Conservation (phyloP, 1,140 invertebrate genomes). For the Chymomyza costata region DNA sequence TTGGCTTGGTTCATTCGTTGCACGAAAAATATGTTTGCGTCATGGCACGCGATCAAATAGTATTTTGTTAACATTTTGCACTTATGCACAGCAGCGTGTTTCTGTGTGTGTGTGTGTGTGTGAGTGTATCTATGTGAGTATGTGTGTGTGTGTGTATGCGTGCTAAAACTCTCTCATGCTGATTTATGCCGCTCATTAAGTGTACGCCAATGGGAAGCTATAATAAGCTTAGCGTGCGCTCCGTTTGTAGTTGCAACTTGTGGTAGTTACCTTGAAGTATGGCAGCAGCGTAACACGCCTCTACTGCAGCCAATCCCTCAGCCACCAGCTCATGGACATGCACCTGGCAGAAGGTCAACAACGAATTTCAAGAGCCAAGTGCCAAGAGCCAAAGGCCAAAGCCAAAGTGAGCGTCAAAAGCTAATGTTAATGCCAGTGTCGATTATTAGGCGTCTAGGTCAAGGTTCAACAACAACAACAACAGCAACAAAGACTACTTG, state of each 20-base stretch:
- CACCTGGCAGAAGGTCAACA: slow-evolving; percentile 26
- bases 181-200: slow-evolving; percentile 41
- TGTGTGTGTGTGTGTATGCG: slow-evolving; percentile 16
- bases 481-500: neutral
- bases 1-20: neutral
- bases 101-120: neutral
- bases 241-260: too few relatives aligned
- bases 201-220: neutral
- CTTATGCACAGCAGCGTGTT: slow-evolving; percentile 24
- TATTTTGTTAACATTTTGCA: slow-evolving; percentile 62
- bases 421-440: too few relatives aligned
- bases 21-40: slow-evolving; percentile 1
- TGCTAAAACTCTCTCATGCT: slow-evolving; percentile 33
- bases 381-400: slow-evolving; percentile 12
- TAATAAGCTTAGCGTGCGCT: slow-evolving; percentile 1
- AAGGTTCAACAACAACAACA: too few relatives aligned
- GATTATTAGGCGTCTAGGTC: slow-evolving; percentile 37
- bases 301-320: too few relatives aligned
- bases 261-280: too few relatives aligned
- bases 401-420: too few relatives aligned
- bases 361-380: slow-evolving; percentile 15
- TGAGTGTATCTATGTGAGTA: slow-evolving; percentile 16
- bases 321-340: slow-evolving; percentile 21
- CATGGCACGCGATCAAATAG: slow-evolving; percentile 65
- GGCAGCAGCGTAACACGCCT: too few relatives aligned